Evolutionary conservation across 2,113 vertebrate species (phyloP), one percentile per base, ranked within the genome.

Genomic region (Takifugu bimaculatus): DNA sequence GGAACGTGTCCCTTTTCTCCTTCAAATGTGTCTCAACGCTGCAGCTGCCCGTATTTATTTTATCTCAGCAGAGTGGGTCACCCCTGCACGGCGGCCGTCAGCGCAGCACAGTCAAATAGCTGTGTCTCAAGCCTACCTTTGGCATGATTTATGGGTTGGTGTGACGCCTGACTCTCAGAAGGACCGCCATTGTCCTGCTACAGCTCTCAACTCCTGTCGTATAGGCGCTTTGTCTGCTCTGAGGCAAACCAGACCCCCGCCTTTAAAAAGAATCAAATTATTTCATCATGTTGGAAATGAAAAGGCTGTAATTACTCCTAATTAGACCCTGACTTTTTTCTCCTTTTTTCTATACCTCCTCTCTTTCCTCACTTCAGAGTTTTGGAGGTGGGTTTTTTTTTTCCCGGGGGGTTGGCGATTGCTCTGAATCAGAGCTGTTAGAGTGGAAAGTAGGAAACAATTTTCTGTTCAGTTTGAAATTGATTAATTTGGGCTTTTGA

Each of bases 281-380:
- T 98, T 98, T 97, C 95, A 96, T 98, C 94, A 97, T 96, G 95
- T 94, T 95, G 93, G 93, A 95, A 98, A 96, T 96, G 94, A 98
- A 97, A 98, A 95, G 94, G 92, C 94, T 88, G 92, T 96, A 98
- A 98, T 98, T 98, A 96, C 93, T 95, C 93, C 92, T 95, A 98
- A 98, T 98, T 98, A 92, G 94, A 90, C 92, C 92, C 93, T 90
- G 93, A 93, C 92, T 94, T 94, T 94, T 83, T 94, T 80, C 56
- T 77, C 79, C 77, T 74, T 69, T 72, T 79, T 74, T 64, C 78
- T 64, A 76, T 50, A n/a, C 67, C 72, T 75, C 89, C 90, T 65
- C 91, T 92, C 64, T 74, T 75, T 75, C 74, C 75, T 77, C 67
- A 65, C 78, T 80, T 87, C 65, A 80, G 90, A 92, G 92, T 93